phyloP scores from a whole-genome alignment of 2,888 invertebrate species.

The Celastrina argiolus region DNA sequence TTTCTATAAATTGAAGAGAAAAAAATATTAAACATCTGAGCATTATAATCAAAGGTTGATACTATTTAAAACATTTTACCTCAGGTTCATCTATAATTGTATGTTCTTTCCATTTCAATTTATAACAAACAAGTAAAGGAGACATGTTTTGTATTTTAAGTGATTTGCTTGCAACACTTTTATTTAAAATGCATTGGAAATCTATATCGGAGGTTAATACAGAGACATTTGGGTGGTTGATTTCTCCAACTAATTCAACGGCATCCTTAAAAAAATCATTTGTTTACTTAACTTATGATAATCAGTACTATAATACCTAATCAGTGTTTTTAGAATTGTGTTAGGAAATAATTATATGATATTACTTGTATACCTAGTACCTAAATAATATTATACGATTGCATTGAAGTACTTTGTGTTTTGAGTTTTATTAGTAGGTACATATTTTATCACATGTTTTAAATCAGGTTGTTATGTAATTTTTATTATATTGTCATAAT shows the following conservation, averaged over 20 bases:
- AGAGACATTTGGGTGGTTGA: conserved; percentile 83
- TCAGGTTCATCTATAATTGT: conserved; percentile 38
- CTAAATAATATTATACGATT: too few species aligned
- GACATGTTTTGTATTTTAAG: conserved; percentile 65
- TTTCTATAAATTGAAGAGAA: not conserved
- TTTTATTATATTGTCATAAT: not conserved
- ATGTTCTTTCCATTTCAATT: conserved; percentile 60
- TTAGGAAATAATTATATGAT: too few species aligned
- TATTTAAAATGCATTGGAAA: conserved; percentile 79
- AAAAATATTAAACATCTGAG: not conserved
- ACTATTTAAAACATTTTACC: conserved; percentile 39
- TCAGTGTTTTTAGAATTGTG: too few species aligned
- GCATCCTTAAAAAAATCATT: conserved; percentile 72
- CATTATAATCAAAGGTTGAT: not conserved
- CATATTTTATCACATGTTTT: too few species aligned
- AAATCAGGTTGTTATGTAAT: not conserved
- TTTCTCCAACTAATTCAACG: conserved; percentile 79
- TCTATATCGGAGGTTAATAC: conserved; percentile 75
- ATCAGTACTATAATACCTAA: too few species aligned
- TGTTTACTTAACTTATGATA: too few species aligned
- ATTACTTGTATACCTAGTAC: too few species aligned
- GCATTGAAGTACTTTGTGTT: not conserved
- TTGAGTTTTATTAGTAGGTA: not conserved
- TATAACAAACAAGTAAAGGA: conserved; percentile 60
- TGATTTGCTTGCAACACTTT: conserved; percentile 56